Base-by-base conservation (phyloP, 2,113 vertebrate species). In the Pelecanus crispus region DNA sequence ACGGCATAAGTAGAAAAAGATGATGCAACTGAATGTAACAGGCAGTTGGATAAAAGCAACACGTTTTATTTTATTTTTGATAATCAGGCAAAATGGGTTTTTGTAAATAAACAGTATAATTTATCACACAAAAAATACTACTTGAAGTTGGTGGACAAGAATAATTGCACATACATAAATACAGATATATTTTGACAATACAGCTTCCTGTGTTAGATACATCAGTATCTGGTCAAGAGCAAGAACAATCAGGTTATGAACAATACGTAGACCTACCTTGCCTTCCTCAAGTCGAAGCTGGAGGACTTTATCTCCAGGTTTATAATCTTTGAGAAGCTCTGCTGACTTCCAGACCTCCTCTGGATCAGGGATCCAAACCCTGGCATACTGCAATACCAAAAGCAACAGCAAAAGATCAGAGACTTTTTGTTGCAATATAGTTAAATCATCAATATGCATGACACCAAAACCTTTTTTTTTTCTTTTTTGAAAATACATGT, bases 291-390 rank as follows among this genome's bases (percentile, higher is more conserved):
- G 98, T 86, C 96, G 98, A 85, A 99, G 99, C 40, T 99, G 98
- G 58, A 99, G 98, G 28, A 98, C 97, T 88, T 97, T 95, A 77
- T 99, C 99, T 78, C 98, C 99, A 92, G 98, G 98, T 92, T 99
- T 99, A 97, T 99, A 99, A 97, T 99, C 99, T 96, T 99, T 99
- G 22, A 97, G 98, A 67, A 99, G 98, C 95, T 99, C 99, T 89
- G 99, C 99, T 40, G 99, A 99, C 96, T 98, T 99, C 99, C 99
- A 99, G 24, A 99, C 99, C 52, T 99, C 99, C 77, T 99, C 99
- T 18, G 98, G 97, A 96, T 99, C 99, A 34, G 99, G 99, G 94
- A 99, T 99, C 99, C 99, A 99, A 90, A 99, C 99, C 97, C 99
- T 98, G 92, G 99, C 99, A 97, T 98, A 98, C 99, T 99, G 98